Base-by-base conservation (phyloP, 1,140 invertebrate genomes). In the Eurosta solidaginis region DNA sequence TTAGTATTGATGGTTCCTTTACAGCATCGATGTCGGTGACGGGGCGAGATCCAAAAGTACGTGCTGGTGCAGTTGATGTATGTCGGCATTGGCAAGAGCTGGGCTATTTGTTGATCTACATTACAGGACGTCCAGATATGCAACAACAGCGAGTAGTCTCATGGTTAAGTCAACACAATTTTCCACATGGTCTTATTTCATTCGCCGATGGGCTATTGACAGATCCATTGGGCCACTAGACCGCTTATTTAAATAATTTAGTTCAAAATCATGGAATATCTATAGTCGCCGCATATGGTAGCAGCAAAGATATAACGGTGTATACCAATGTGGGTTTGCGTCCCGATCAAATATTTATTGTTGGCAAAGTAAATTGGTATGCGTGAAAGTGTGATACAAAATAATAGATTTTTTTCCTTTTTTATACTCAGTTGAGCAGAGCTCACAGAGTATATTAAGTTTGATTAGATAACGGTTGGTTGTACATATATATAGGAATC, bases 1-100 rank as follows among this genome's bases (percentile, higher is more conserved):
- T 99, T 89, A 99, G 97, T 89, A 99, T 99, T 84, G 98, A 99
- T 88, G 98, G 98, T 17, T 98, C 97, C 0, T 98, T 99, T 88
- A 99, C 98, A 40, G 98, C 97, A 0, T 98, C 97, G 85, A 94
- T 99, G 82, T 99, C 98, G 22, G 98, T 99, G 1, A 98, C 97
- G 47, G 98, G 98, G 22, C 92, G 95, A 83, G 97, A 98, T 91
- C 96, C 98, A 0, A 98, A 98, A 92, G 97, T 99, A 9, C 91
- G 98, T 85, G 95, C 97, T 27, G 97, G 97, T 6, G 97, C 98
- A 74, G 98, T 99, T 0, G 98, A 99, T 89, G 95, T 99, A 54
- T 98, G 98, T 22, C 93, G 98, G 78, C 96, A 98, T 89, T 99
- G 97, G 97, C 97, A 99, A 90, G 97, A 99, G 88, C 89, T 98